Base-by-base conservation (phyloP, 2,797 vertebrate genomes). In the Furcifer pardalis region DNA sequence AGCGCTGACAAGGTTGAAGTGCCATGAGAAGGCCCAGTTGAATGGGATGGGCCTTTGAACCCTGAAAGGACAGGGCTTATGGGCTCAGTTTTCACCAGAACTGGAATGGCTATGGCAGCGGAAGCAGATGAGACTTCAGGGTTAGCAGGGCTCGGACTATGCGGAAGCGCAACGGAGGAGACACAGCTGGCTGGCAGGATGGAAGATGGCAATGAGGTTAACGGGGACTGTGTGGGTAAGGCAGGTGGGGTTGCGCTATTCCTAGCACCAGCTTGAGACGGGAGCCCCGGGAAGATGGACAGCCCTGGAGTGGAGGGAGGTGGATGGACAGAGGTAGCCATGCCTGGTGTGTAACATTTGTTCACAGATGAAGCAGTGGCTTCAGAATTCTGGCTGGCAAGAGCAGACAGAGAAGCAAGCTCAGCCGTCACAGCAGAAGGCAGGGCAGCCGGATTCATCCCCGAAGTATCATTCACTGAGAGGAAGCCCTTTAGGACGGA, bases 61-160 rank as follows among this genome's bases (percentile, higher is more conserved):
- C 97, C 98, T 0, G 98, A 98, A 49, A 96, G 97, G 2, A 98
- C 97, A 0, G 98, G 98, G 90, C 98, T 99, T 80, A 94, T 90
- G 72, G 96, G 95, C 59, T 97, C 96, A 0, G 93, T 95, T 92
- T 97, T 97, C 82, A 96, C 85, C 79, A 94, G 27, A 46, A 94
- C 86, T 0, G 95, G 90, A 44, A 92, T 60, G 27, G 49, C 84
- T 0, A 94, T 89, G 80, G 83, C 86, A 32, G 86, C 82, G 63
- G 95, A 77, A 68, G 88, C 52, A 42, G 94, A 88, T 17, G 95
- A 87, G 27, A 91, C 84, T 30, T 95, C 95, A 0, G 90, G 86
- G 89, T 93, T 88, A 82, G 93, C 86, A 37, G 94, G 88, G 46
- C 93, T 94, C 15, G 94, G 52, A 27, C 94, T 94, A 32, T 95